These are phyloP conservation scores for Mycalesis mineus DNA, from an alignment of 2,888 invertebrate species.

Conservation along the genomic window DNA sequence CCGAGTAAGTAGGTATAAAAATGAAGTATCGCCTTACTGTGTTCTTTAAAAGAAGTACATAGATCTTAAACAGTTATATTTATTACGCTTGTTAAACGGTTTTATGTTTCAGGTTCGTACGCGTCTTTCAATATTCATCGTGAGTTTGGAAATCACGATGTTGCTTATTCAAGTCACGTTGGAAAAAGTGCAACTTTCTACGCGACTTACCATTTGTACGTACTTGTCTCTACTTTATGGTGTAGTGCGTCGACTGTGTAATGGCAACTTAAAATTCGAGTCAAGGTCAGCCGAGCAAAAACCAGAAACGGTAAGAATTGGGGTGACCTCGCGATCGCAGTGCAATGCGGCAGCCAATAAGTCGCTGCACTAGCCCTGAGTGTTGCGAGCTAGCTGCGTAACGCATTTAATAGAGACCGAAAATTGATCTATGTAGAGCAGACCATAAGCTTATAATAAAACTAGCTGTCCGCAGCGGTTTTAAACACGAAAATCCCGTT, in stretches of 20 bases:
- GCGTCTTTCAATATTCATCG: constrained; percentile 25
- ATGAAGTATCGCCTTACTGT: no score
- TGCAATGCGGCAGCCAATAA: constrained; percentile 48
- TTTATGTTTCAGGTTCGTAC: constrained; percentile 8
- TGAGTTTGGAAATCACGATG: constrained; percentile 25
- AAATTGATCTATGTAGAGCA: neutral
- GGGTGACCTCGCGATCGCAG: constrained; percentile 51
- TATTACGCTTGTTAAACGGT: no score
- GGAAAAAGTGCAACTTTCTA: constrained; percentile 67
- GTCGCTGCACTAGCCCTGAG: constrained; percentile 14
- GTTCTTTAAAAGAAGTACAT: no score
- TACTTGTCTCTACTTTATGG: constrained; percentile 33
- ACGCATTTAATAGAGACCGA: constrained; percentile 9
- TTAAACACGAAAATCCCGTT: no score
- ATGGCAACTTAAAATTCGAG: constrained; percentile 57
- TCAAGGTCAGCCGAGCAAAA: constrained; percentile 62
- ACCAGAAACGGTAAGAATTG: constrained; percentile 63
- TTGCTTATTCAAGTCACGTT: constrained; percentile 53
- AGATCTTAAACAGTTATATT: no score
- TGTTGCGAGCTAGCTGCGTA: constrained; percentile 14
- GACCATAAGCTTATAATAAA: no score
- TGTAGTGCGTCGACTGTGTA: constrained; percentile 50
- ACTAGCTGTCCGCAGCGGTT: no score
- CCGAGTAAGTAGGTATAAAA: no score
- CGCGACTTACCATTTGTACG: constrained; percentile 43